Evolutionary conservation across 1,140 invertebrate genomes (phyloP).

Genomic region (Brachionus paranguensis): DNA sequence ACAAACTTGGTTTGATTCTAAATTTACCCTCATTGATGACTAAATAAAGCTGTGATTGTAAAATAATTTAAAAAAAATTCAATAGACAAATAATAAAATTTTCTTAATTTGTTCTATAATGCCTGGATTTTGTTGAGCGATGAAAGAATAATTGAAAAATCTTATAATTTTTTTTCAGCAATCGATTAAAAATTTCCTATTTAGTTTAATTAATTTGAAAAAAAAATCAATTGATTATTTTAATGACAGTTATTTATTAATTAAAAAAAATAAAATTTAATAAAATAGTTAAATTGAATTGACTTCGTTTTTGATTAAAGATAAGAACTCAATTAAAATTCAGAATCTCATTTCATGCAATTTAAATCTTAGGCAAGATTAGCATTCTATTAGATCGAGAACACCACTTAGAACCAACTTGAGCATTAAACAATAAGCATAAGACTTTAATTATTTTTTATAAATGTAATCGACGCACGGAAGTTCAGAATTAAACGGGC

Average conservation of each 20-base stretch:
- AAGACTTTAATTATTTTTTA: not conserved
- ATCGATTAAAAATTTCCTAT: no score
- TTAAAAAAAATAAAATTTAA: not conserved
- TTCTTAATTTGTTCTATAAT: no score
- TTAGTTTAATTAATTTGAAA: no score
- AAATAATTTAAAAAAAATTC: no score
- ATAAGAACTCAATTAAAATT: not conserved
- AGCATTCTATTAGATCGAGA: constrained; percentile 5
- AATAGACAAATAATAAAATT: no score
- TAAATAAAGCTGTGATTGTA: no score
- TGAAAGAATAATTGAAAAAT: no score
- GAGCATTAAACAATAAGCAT: not conserved
- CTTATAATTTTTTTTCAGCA: no score
- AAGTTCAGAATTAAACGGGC: not conserved
- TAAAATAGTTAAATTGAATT: not conserved
- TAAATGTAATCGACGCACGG: not conserved
- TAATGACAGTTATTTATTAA: not conserved
- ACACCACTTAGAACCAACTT: not conserved
- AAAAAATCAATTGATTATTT: not conserved
- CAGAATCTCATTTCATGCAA: not conserved
- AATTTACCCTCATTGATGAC: no score
- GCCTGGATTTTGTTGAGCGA: no score
- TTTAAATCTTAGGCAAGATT: not conserved
- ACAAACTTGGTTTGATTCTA: no score
- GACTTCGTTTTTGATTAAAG: not conserved